Conservation (phyloP, 2,888 invertebrate genomes). For the Dysmachus trigonus region DNA sequence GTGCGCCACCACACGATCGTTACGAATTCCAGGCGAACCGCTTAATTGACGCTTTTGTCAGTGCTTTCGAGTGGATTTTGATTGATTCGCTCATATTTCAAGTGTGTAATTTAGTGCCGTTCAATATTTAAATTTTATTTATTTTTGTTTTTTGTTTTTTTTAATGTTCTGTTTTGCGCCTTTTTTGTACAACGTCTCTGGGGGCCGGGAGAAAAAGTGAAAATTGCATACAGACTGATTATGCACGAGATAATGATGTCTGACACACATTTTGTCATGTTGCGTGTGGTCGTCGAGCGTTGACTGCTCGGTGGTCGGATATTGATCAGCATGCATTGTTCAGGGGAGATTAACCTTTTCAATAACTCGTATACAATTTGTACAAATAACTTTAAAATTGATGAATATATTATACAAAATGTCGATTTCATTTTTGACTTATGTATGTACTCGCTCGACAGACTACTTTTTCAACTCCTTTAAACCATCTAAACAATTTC, state of each 20-base stretch:
- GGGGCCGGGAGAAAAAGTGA: background rate
- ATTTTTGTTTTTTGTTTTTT: background rate
- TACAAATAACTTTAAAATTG: background rate
- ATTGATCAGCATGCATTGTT: background rate
- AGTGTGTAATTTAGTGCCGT: background rate
- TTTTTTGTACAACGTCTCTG: background rate
- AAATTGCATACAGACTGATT: conserved; percentile 12
- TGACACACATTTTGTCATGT: conserved; percentile 16
- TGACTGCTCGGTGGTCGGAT: background rate
- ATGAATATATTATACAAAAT: too few species aligned
- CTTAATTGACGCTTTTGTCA: conserved; percentile 22
- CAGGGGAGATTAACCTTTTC: background rate
- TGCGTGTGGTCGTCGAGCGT: conserved; percentile 16
- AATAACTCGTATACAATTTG: background rate
- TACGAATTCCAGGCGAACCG: background rate
- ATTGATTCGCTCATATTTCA: conserved; percentile 11
- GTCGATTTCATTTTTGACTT: background rate
- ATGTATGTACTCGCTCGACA: too few species aligned
- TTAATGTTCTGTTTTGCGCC: background rate
- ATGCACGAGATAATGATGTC: conserved; percentile 8
- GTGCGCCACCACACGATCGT: background rate
- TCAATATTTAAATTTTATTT: background rate
- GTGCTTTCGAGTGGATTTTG: background rate
- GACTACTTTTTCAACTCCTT: too few species aligned
- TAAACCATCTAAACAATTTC: too few species aligned